phyloP scores from a whole-genome alignment of 2,888 invertebrate genomes.

The Eupithecia vulgata region DNA sequence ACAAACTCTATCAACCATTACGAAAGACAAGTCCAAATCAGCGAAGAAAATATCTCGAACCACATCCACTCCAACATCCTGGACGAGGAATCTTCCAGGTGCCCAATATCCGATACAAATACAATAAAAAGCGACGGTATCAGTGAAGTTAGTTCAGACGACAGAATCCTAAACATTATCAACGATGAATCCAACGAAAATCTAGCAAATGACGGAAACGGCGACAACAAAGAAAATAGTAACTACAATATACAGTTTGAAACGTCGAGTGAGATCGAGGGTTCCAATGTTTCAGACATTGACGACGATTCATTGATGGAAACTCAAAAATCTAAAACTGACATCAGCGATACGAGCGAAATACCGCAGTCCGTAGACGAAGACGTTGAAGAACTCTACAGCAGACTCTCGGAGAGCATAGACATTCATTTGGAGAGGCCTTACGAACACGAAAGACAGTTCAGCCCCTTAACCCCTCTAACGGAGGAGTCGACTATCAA shows the following conservation, averaged over 20 bases:
- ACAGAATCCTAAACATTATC: slow-evolving; percentile 49
- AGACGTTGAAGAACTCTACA: slow-evolving; percentile 69
- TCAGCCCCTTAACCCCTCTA: slow-evolving; percentile 66
- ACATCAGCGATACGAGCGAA: slow-evolving; percentile 54
- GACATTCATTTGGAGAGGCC: slow-evolving; percentile 49
- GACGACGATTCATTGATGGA: slow-evolving; percentile 74
- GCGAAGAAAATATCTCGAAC: slow-evolving; percentile 27
- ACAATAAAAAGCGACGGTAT: slow-evolving; percentile 47
- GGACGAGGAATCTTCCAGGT: slow-evolving; percentile 64
- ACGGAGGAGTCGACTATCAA: slow-evolving; percentile 70
- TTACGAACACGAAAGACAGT: slow-evolving; percentile 47
- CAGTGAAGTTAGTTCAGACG: slow-evolving; percentile 50
- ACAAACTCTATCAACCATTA: slow-evolving; percentile 45
- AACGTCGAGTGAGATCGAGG: slow-evolving; percentile 53
- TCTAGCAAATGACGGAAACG: slow-evolving; percentile 45
- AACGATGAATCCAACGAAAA: slow-evolving; percentile 55
- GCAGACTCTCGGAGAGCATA: slow-evolving; percentile 60
- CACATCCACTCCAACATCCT: slow-evolving; percentile 42
- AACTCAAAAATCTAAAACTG: slow-evolving; percentile 36
- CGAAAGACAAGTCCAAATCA: slow-evolving; percentile 19
- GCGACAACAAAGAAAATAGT: slow-evolving; percentile 31
- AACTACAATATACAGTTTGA: slow-evolving; percentile 40
- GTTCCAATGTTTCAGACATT: slow-evolving; percentile 57
- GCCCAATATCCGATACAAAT: slow-evolving; percentile 53
- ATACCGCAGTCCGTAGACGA: slow-evolving; percentile 63